Evolutionary conservation across 1,140 invertebrate species (phyloP).

Genomic region (Trinorchestia longiramus): DNA sequence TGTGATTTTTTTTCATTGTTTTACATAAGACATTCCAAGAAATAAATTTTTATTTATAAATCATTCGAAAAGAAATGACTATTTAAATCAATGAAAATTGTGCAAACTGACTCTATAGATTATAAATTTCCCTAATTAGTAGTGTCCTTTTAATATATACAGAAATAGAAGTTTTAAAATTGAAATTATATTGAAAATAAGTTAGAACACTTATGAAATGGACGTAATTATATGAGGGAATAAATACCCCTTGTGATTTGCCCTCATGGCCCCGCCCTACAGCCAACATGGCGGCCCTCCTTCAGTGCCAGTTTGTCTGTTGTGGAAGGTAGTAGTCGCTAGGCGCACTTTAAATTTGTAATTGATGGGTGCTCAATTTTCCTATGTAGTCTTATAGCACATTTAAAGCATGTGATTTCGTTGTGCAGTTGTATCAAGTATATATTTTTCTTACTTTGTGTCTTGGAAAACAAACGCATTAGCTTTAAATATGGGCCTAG

Average conservation of each 20-base stretch:
- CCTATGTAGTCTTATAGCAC: background rate
- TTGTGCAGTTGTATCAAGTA: background rate
- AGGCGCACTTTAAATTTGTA: background rate
- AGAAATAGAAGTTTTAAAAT: background rate
- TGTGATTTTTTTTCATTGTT: background rate
- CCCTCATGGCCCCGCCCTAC: background rate
- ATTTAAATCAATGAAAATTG: background rate
- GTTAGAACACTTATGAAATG: background rate
- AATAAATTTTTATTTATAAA: background rate
- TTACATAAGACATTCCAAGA: background rate
- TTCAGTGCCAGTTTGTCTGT: background rate
- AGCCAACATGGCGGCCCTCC: slow-evolving; percentile 3
- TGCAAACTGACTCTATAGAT: background rate
- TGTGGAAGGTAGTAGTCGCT: background rate
- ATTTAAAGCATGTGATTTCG: background rate
- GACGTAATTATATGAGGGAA: background rate
- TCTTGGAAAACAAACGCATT: background rate
- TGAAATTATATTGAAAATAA: background rate
- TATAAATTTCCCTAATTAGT: background rate
- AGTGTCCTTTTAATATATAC: background rate
- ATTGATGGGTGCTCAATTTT: background rate
- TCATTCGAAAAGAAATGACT: background rate
- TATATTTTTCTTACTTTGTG: background rate
- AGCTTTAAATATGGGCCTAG: background rate
- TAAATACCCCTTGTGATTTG: slow-evolving; percentile 8